A percentile compares a stretch with the other conserved stretches of the same genome.
These are phyloP conservation scores for Drosophila gaucha DNA, from an alignment of 2,888 invertebrate species.

Conservation along the genomic window DNA sequence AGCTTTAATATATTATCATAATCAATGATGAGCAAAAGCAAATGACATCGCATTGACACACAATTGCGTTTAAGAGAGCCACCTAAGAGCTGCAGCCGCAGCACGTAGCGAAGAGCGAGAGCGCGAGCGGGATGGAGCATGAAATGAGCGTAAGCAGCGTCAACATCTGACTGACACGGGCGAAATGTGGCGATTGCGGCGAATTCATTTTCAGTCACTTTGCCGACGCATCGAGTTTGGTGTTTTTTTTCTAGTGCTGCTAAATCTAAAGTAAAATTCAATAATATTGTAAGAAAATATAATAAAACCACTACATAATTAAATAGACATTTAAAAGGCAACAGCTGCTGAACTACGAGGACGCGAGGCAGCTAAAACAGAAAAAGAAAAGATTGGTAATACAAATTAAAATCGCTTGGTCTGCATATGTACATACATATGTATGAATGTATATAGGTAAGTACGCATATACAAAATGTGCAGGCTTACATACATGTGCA, in stretches of 20 bases:
- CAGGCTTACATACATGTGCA: conserved; percentile 12
- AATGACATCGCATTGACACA: conserved; percentile 38
- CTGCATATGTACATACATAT: conserved; percentile 35
- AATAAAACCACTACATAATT: background rate
- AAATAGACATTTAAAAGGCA: conserved; percentile 14
- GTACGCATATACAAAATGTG: conserved; percentile 35
- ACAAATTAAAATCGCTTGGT: conserved; percentile 38
- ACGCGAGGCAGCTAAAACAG: conserved; percentile 4
- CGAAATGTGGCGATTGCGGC: conserved; percentile 44
- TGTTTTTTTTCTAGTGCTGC: conserved; percentile 42
- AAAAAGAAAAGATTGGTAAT: conserved; percentile 58
- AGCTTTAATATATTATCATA: conserved; percentile 27
- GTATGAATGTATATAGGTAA: conserved; percentile 11
- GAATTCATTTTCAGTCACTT: conserved; percentile 64
- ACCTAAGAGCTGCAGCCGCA: conserved; percentile 16
- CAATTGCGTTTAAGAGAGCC: conserved; percentile 32
- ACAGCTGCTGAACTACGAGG: background rate
- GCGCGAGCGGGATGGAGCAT: conserved; percentile 5
- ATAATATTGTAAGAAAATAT: conserved; percentile 34
- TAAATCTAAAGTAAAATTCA: conserved; percentile 33
- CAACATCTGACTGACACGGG: conserved; percentile 56
- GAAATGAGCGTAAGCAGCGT: conserved; percentile 34
- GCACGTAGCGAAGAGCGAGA: conserved; percentile 18
- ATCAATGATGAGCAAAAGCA: conserved; percentile 41
- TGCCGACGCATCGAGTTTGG: conserved; percentile 61